Evolutionary conservation across 2,113 vertebrate species (phyloP).

Genomic region (Odocoileus virginianus): DNA sequence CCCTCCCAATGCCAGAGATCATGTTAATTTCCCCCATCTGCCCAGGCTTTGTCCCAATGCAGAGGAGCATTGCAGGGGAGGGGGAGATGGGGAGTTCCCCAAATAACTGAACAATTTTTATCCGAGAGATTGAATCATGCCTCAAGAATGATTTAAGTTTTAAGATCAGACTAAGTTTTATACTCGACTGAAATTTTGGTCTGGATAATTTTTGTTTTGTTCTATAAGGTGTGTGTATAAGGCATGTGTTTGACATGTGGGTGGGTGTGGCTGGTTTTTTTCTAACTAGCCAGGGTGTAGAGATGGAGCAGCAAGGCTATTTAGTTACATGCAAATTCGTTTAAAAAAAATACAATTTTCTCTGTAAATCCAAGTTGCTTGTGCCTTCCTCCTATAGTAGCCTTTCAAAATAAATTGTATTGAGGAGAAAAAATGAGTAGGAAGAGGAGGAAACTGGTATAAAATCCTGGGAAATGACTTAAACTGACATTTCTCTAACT

Average conservation of each 20-base stretch:
- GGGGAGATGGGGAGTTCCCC: rapidly evolving
- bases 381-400: background rate
- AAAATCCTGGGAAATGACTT: background rate
- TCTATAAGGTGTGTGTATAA: background rate
- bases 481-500: background rate
- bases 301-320: background rate
- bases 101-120: background rate
- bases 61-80: rapidly evolving
- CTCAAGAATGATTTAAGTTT: background rate
- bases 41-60: background rate
- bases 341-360: background rate
- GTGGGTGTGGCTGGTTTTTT: background rate
- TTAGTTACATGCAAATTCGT: background rate
- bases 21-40: rapidly evolving
- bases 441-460: background rate
- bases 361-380: background rate
- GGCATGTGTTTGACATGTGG: rapidly evolving
- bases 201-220: background rate
- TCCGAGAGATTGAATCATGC: background rate
- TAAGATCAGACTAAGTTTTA: background rate
- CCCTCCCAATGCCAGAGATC: background rate
- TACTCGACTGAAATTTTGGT: background rate
- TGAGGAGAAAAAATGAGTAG: background rate
- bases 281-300: background rate
- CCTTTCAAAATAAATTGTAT: background rate